Evolutionary conservation across 1,140 invertebrate genomes (phyloP).

Genomic region (Mycetomoellerius zeteki): DNA sequence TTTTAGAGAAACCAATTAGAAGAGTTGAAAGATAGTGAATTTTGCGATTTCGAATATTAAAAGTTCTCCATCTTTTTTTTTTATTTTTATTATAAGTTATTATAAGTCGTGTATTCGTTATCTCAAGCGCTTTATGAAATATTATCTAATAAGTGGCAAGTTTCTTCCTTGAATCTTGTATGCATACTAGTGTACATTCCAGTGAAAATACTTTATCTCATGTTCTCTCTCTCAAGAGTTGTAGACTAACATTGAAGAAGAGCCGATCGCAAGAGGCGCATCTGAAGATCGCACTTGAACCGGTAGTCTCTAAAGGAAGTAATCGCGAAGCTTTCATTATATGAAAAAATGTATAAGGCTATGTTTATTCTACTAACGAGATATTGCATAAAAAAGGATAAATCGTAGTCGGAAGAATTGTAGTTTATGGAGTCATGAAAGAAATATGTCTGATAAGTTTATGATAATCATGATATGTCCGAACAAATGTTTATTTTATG

Average conservation of each 20-base stretch:
- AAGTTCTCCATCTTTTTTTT: too few relatives aligned
- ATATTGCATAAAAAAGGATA: not conserved
- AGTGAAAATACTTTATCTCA: constrained; percentile 40
- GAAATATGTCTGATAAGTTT: constrained; percentile 10
- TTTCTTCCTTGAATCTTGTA: not conserved
- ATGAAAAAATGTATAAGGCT: not conserved
- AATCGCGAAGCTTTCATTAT: constrained; percentile 20
- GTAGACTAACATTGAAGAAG: constrained; percentile 38
- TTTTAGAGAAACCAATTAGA: not conserved
- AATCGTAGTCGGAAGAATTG: constrained; percentile 6
- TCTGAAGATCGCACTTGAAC: constrained; percentile 33
- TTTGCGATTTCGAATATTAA: constrained; percentile 1
- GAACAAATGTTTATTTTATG: constrained; percentile 27
- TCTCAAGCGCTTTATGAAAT: not conserved
- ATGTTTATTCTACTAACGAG: constrained; percentile 10
- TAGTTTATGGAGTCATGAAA: not conserved
- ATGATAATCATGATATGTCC: not conserved
- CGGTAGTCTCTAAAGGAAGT: constrained; percentile 27
- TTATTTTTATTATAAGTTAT: not conserved
- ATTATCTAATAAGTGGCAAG: constrained; percentile 10
- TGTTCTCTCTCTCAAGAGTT: constrained; percentile 39
- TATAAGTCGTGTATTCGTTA: not conserved
- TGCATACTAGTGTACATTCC: not conserved
- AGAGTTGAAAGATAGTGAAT: not conserved
- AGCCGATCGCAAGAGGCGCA: not conserved